Base-by-base conservation (phyloP, 2,113 vertebrate genomes). In the Mungos mungo region DNA sequence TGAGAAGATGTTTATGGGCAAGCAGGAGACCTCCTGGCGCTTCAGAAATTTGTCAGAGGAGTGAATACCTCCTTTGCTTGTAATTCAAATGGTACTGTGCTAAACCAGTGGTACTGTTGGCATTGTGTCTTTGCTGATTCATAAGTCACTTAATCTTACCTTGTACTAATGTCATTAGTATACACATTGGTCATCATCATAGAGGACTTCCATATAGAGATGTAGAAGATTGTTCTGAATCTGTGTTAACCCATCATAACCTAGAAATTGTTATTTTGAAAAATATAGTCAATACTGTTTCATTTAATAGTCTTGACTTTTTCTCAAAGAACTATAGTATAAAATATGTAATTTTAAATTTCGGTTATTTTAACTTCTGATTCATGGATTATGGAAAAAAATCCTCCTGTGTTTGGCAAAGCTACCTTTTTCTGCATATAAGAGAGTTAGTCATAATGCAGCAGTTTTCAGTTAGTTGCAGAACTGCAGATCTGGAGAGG, bases 191-290 rank as follows among this genome's bases (percentile, higher is more conserved):
- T 60, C 72, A 74, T 45, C 16, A n/a, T 38, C 2, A 5, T 45
- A 69, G 54, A 63, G 52, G 29, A 71, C 41, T 84, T 72, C 60
- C 15, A 65, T 84, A 4, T 79, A 79, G 38, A 88, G 47, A 25
- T 83, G 25, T 91, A 66, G 65, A 86, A 71, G 33, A 27, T 74
- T 91, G 50, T 77, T 41, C 35, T 38, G 8, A 92, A 45, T 88
- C 38, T 94, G 31, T 72, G 38, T 91, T 91, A 94, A 52, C 10
- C 18, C 25, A 50, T 54, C 41, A 80, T 57, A 81, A 57, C 35
- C 57, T 88, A 83, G 88, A 68, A 76, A 29, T 88, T 68, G 25
- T 74, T 94, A 88, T 76, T 96, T 69, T 91, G 47, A 87, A 66
- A 72, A 66, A 91, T 66, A 68, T 29, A 63, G 25, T 79, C 60